Percentiles rank a stretch among this genome's conserved stretches.
Conservation (phyloP, 2,113 vertebrate species). For the Procavia capensis region DNA sequence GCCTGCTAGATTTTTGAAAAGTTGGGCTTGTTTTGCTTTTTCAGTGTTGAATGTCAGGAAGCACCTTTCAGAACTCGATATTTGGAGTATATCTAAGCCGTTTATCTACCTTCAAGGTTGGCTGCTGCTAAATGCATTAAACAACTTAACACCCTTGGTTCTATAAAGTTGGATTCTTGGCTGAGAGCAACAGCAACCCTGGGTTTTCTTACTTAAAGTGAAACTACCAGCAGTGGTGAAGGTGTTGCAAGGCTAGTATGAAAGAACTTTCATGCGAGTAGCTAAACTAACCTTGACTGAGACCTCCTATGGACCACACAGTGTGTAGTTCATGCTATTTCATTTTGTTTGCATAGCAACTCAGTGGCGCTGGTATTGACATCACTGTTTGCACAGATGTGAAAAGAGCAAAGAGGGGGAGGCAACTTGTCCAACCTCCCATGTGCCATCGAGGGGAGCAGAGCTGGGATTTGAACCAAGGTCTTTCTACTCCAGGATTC, state of each 20-base stretch:
- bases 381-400: not conserved
- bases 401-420: not conserved
- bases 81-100: not conserved
- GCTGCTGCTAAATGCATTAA: not conserved
- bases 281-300: not conserved
- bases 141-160: not conserved
- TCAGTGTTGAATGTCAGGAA: accelerated
- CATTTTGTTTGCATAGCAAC: not conserved
- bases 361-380: accelerated
- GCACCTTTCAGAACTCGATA: no score
- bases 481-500: not conserved
- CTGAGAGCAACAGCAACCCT: not conserved
- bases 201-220: not conserved
- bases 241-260: accelerated
- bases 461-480: not conserved
- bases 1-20: not conserved
- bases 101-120: not conserved
- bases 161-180: not conserved
- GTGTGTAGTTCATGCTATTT: not conserved
- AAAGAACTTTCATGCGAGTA: accelerated
- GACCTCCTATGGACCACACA: accelerated
- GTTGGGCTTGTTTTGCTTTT: no score
- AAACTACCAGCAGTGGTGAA: not conserved
- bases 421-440: no score
- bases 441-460: accelerated